A percentile compares a stretch with the other conserved stretches of the same genome.
Conservation (phyloP, 2,113 vertebrate genomes). For the human region DNA sequence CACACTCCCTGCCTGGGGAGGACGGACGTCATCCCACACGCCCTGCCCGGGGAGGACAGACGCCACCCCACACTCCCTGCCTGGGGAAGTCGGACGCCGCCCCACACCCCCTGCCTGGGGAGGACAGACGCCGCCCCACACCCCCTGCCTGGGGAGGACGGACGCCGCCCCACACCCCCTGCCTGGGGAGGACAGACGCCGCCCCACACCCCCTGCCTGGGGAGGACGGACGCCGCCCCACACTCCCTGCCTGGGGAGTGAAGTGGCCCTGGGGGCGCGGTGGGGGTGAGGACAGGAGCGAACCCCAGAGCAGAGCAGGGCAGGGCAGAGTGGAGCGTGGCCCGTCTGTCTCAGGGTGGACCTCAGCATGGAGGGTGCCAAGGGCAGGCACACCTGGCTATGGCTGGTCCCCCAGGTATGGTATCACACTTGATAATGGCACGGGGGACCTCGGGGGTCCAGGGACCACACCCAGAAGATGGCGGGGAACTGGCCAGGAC, state of each 20-base stretch:
- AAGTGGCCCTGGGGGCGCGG: not conserved
- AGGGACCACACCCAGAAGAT: not conserved
- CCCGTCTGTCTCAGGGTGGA: not conserved
- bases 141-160: not conserved
- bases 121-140: not conserved
- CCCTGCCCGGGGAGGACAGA: too few species aligned
- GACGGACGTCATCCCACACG: fast-evolving
- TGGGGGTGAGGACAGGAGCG: not conserved
- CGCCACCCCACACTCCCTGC: fast-evolving
- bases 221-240: not conserved
- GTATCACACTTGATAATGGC: not conserved
- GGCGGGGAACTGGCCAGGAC: not conserved
- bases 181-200: not conserved
- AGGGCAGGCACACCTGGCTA: not conserved
- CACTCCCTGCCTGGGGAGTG: not conserved
- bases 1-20: not conserved
- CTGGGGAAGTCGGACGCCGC: too few species aligned
- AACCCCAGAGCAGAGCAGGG: not conserved
- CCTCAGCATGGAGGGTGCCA: not conserved
- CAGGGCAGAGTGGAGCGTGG: not conserved
- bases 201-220: not conserved
- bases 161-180: too few species aligned
- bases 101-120: not conserved
- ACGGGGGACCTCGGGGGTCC: not conserved
- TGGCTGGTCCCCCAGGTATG: not conserved